phyloP scores from a whole-genome alignment of 2,888 invertebrate genomes.

The Acrobasis repandana region DNA sequence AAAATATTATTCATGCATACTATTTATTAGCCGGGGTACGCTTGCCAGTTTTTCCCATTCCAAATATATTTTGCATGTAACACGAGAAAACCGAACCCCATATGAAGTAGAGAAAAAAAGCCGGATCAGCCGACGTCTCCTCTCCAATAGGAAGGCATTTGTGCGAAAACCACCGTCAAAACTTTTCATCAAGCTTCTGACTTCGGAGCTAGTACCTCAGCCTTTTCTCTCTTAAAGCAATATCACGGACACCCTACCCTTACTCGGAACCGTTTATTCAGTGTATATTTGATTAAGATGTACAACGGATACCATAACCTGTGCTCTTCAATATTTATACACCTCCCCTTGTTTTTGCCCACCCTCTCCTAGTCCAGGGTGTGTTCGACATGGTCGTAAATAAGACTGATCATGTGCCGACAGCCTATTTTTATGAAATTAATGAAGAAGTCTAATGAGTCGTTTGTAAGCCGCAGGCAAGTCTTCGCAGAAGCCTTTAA shows the following conservation, averaged over 20 bases:
- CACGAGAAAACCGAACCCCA: too few species aligned
- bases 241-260: neutral
- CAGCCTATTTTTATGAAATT: constrained; percentile 4
- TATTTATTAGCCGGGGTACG: too few species aligned
- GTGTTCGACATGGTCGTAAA: constrained; percentile 7
- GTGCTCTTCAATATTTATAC: constrained; percentile 1
- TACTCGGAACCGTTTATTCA: neutral
- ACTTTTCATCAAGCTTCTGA: too few species aligned
- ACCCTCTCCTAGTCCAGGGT: neutral
- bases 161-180: neutral
- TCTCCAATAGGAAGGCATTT: neutral
- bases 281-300: constrained; percentile 13
- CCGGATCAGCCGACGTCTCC: neutral
- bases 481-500: neutral
- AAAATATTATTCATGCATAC: too few species aligned
- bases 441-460: neutral
- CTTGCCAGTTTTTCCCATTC: too few species aligned
- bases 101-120: too few species aligned
- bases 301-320: constrained; percentile 13
- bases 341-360: constrained; percentile 6
- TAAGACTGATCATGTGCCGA: neutral
- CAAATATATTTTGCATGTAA: too few species aligned
- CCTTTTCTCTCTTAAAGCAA: too few species aligned
- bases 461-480: neutral
- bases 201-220: too few species aligned